A percentile compares a stretch with the other conserved stretches of the same genome.
phyloP scores from a whole-genome alignment of 2,888 invertebrate genomes.

The Dolichopus griseipennis region DNA sequence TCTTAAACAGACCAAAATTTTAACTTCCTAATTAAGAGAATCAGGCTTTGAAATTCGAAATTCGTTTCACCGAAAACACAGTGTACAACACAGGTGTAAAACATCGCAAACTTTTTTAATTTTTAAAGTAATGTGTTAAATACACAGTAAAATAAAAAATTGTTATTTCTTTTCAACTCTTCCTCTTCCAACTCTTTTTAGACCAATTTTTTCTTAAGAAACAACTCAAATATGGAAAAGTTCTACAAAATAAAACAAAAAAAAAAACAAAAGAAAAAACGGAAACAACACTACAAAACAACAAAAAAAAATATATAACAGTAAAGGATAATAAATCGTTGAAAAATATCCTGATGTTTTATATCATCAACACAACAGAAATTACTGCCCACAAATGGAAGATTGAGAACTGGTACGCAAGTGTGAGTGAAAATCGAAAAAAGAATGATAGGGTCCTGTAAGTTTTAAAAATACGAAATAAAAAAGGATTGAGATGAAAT shows the following conservation, averaged over 20 bases:
- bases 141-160: no score
- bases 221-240: not conserved
- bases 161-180: not conserved
- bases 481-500: not conserved
- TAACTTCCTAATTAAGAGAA: no score
- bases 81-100: no score
- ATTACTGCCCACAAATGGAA: no score
- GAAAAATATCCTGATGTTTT: conserved; percentile 2
- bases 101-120: no score
- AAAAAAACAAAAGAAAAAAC: not conserved
- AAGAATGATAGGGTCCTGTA: not conserved
- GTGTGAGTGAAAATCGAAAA: not conserved
- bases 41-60: no score
- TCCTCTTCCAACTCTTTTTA: no score
- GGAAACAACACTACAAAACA: not conserved
- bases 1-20: no score
- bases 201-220: not conserved
- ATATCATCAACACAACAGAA: not conserved
- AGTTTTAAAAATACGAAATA: not conserved
- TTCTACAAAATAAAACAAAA: not conserved
- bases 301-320: not conserved
- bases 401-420: no score
- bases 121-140: no score
- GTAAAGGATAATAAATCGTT: not conserved
- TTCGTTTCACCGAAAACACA: no score